These are phyloP conservation scores for Drosophila phalerata DNA, from an alignment of 2,888 invertebrate genomes.

Conservation along the genomic window DNA sequence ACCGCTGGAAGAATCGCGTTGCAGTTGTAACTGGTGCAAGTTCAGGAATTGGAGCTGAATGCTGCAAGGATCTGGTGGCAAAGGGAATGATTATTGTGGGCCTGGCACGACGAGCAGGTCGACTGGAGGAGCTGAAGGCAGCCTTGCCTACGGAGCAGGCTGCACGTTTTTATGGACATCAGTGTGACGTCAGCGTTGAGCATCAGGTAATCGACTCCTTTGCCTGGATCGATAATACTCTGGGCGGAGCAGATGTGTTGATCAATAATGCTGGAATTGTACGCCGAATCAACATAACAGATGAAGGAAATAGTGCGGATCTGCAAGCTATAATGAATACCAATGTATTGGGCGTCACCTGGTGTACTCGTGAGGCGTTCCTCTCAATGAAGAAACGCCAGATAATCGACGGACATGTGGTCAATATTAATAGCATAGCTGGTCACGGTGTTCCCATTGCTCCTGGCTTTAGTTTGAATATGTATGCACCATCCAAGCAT, in stretches of 20 bases:
- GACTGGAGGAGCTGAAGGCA: conserved; percentile 76
- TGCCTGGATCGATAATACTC: conserved; percentile 84
- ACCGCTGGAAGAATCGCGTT: conserved; percentile 70
- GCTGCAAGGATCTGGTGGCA: conserved; percentile 53
- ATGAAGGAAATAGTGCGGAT: conserved; percentile 63
- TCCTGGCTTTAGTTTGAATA: conserved; percentile 66
- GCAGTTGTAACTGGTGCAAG: conserved; percentile 76
- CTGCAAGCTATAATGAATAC: conserved; percentile 84
- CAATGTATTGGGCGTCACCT: conserved; percentile 85
- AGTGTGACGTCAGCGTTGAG: conserved; percentile 87
- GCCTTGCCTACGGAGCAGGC: conserved; percentile 56
- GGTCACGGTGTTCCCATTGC: conserved; percentile 74
- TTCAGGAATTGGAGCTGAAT: conserved; percentile 70
- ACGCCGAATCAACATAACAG: conserved; percentile 37
- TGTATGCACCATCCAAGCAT: conserved; percentile 80
- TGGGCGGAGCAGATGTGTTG: conserved; percentile 87
- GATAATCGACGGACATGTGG: conserved; percentile 85
- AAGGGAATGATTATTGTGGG: conserved; percentile 84
- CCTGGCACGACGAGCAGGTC: conserved; percentile 85
- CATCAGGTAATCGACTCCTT: conserved; percentile 87
- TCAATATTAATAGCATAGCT: conserved; percentile 85
- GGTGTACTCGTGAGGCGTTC: conserved; percentile 86
- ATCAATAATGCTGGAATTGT: conserved; percentile 87
- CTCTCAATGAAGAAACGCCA: conserved; percentile 85
- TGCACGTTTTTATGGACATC: conserved; percentile 82